Conservation (phyloP, 2,888 invertebrate species). For the Sepiola atlantica region DNA sequence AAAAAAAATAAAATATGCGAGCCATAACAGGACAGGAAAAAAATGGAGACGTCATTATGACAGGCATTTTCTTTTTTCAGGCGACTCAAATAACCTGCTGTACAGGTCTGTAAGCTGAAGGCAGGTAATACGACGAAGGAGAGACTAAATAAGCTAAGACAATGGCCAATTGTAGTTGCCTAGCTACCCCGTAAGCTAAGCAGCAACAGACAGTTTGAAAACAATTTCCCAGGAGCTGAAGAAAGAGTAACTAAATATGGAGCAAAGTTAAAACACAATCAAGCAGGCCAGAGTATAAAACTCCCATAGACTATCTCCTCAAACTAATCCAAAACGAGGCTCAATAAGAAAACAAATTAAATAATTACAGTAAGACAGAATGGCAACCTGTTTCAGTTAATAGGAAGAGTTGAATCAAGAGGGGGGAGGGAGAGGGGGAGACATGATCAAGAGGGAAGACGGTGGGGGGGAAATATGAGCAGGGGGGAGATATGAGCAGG, state of each 20-base stretch:
- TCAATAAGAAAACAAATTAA: not conserved
- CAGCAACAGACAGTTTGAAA: not conserved
- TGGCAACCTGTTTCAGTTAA: not conserved
- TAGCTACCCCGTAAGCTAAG: conserved; percentile 4
- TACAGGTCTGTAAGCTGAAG: not conserved
- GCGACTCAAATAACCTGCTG: conserved; percentile 22
- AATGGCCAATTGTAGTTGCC: not conserved
- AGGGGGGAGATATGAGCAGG: too few relatives aligned
- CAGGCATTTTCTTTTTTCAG: not conserved
- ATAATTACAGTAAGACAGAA: not conserved
- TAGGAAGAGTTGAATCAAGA: not conserved
- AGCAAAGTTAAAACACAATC: not conserved
- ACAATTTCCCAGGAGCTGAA: not conserved
- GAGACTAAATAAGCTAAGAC: not conserved
- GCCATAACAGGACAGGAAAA: conserved; percentile 2
- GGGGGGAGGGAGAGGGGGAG: too few relatives aligned
- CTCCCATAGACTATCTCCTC: not conserved
- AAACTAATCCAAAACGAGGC: not conserved
- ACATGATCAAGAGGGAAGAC: too few relatives aligned
- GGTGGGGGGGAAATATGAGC: too few relatives aligned
- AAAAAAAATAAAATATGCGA: not conserved
- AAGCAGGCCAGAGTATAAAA: not conserved
- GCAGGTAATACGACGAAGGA: not conserved
- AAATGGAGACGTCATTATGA: not conserved
- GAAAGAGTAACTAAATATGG: not conserved